Evolutionary conservation across 2,797 vertebrate species (phyloP).

Genomic region (Gastrophryne carolinensis): DNA sequence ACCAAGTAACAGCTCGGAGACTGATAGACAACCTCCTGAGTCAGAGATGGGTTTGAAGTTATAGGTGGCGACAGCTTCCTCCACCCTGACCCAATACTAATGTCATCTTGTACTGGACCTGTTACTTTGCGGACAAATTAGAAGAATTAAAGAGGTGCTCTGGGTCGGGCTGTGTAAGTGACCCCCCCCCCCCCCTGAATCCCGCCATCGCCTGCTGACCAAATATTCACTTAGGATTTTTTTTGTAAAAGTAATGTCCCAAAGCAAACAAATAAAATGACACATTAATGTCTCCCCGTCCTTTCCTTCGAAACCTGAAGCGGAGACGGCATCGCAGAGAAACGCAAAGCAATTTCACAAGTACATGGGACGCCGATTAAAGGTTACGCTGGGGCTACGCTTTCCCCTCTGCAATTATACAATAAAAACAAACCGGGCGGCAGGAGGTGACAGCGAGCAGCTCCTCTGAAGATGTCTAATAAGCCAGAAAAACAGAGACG

Average conservation of each 20-base stretch:
- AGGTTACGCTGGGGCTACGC: conserved; percentile 53
- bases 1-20: too few species aligned
- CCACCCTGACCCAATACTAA: too few species aligned
- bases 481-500: conserved; percentile 54
- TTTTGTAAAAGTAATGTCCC: conserved; percentile 36
- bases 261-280: conserved; percentile 53
- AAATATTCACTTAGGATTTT: too few species aligned
- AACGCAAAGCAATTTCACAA: conserved; percentile 55
- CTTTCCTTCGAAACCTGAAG: conserved; percentile 49
- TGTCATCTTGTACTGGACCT: too few species aligned
- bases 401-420: conserved; percentile 55
- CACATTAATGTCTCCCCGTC: conserved; percentile 47
- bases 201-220: too few species aligned
- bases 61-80: too few species aligned
- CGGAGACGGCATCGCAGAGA: conserved; percentile 55
- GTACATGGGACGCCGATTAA: conserved; percentile 56
- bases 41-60: too few species aligned
- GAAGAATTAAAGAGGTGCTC: too few species aligned
- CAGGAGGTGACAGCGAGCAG: conserved; percentile 52
- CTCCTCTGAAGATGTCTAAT: conserved; percentile 54
- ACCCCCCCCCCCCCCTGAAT: too few species aligned
- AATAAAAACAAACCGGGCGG: conserved; percentile 55
- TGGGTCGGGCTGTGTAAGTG: too few species aligned
- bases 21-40: too few species aligned
- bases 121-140: too few species aligned